Evolutionary conservation across 2,888 invertebrate genomes (phyloP).

Genomic region (Meta bourneti): DNA sequence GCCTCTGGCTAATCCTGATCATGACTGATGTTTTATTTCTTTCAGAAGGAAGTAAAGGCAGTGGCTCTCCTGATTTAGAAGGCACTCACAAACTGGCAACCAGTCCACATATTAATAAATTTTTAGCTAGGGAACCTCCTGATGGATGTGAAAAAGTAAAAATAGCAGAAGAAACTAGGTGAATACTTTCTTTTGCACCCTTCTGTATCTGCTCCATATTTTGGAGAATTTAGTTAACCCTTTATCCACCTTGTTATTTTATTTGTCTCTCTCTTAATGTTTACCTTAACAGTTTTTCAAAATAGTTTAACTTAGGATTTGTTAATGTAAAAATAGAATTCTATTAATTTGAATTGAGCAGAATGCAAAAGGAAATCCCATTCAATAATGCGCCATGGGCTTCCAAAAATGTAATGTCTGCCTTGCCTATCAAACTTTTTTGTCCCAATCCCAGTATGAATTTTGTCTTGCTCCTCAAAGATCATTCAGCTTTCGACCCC

Average conservation of each 20-base stretch:
- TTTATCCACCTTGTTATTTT: neutral
- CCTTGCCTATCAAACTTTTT: too few relatives aligned
- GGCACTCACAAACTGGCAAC: conserved; percentile 83
- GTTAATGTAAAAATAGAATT: too few relatives aligned
- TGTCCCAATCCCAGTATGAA: conserved; percentile 87
- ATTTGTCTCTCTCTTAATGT: neutral
- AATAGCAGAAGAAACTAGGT: conserved; percentile 85
- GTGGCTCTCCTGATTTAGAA: conserved; percentile 76
- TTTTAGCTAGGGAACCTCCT: conserved; percentile 91
- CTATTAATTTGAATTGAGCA: too few relatives aligned
- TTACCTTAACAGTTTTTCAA: neutral
- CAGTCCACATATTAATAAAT: conserved; percentile 91
- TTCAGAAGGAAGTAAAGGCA: conserved; percentile 61
- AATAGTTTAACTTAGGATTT: too few relatives aligned
- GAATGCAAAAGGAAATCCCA: too few relatives aligned
- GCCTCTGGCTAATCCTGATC: neutral
- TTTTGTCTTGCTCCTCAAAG: conserved; percentile 89
- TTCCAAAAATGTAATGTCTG: too few relatives aligned
- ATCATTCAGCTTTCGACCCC: conserved; percentile 90
- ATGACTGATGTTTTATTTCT: neutral
- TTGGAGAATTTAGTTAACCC: too few relatives aligned
- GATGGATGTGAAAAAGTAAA: conserved; percentile 93
- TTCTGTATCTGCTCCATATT: neutral
- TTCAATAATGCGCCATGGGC: too few relatives aligned
- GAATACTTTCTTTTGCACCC: conserved; percentile 75